A percentile compares a stretch with the other conserved stretches of the same genome.
phyloP scores from a whole-genome alignment of 2,888 invertebrate genomes.

The Xanthorhoe designata region DNA sequence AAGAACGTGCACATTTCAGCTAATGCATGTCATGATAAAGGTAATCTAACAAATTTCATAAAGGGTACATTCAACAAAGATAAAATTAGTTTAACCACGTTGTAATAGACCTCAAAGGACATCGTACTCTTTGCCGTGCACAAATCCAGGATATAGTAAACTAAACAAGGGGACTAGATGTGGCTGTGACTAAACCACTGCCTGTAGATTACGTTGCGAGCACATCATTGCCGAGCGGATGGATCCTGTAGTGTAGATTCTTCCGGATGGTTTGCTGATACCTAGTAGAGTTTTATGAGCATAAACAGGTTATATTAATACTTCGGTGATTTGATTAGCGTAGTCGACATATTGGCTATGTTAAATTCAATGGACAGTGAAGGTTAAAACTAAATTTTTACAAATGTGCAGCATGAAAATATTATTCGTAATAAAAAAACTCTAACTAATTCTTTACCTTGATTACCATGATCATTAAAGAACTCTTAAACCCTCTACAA shows the following conservation, averaged over 20 bases:
- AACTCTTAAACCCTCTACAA: slow-evolving; percentile 4
- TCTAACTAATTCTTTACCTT: neutral
- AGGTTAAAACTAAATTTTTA: neutral
- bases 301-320: neutral
- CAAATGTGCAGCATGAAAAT: neutral
- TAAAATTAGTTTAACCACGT: neutral
- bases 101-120: neutral
- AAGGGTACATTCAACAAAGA: neutral
- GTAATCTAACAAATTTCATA: too few species aligned
- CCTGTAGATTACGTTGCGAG: neutral
- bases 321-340: neutral
- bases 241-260: slow-evolving; percentile 9
- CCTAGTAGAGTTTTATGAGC: slow-evolving; percentile 11
- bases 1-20: too few species aligned
- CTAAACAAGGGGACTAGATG: neutral
- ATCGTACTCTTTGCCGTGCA: neutral
- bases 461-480: neutral
- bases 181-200: slow-evolving; percentile 17
- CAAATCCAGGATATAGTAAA: slow-evolving; percentile 2
- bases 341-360: neutral
- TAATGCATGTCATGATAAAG: too few species aligned
- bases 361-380: neutral
- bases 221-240: slow-evolving; percentile 21
- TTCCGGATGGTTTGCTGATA: slow-evolving; percentile 23
- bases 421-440: neutral